phyloP scores from a whole-genome alignment of 2,888 invertebrate genomes.

The Melipona beecheii region DNA sequence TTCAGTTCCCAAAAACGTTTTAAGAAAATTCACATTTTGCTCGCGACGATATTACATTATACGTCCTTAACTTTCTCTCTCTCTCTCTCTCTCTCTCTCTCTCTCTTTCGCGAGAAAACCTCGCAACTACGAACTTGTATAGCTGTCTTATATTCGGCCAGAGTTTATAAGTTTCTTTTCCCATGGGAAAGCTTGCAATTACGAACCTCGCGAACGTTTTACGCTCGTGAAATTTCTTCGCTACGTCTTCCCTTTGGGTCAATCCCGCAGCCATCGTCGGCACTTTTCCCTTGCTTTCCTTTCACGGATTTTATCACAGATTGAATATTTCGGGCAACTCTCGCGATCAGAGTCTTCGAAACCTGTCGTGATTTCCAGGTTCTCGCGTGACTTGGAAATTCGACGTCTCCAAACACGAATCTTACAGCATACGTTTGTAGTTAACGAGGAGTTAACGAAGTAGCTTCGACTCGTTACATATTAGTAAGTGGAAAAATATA shows the following conservation, averaged over 20 bases:
- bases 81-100: constrained; percentile 1
- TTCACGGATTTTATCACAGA: not conserved
- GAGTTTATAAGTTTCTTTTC: constrained; percentile 24
- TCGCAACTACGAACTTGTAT: constrained; percentile 1
- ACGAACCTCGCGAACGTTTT: constrained; percentile 3
- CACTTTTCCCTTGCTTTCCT: no score
- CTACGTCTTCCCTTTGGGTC: constrained; percentile 3
- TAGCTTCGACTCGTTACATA: no score
- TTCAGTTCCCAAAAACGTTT: not conserved
- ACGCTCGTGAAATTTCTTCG: not conserved
- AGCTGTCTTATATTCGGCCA: constrained; percentile 1
- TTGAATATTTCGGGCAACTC: not conserved
- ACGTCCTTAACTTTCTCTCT: constrained; percentile 31
- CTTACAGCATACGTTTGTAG: no score
- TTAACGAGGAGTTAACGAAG: no score
- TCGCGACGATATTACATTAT: constrained; percentile 1
- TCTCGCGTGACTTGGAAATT: not conserved
- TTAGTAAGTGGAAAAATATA: no score
- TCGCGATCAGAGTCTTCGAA: not conserved
- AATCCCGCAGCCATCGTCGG: not conserved
- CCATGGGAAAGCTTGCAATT: constrained; percentile 9
- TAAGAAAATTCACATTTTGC: constrained; percentile 20
- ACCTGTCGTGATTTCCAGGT: not conserved
- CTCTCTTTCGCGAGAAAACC: constrained; percentile 19
- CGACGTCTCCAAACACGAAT: not conserved